phyloP scores from a whole-genome alignment of 2,888 invertebrate genomes.

The Catocala fraxini region DNA sequence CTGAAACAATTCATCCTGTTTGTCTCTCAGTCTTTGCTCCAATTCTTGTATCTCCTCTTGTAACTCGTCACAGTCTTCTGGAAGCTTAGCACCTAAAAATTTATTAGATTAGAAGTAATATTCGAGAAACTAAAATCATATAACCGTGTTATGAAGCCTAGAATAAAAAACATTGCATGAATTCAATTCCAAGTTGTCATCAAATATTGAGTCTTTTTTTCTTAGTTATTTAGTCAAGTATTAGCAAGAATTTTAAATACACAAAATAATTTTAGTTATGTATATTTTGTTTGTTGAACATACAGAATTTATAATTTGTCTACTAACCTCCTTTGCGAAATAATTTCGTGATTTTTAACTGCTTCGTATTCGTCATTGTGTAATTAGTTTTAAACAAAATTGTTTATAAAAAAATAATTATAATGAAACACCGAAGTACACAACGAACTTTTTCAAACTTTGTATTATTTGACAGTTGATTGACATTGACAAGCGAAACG shows the following conservation, averaged over 20 bases:
- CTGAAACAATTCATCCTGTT: conserved; percentile 71
- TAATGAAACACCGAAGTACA: too few species aligned
- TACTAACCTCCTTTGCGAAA: conserved; percentile 66
- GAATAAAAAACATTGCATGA: not conserved
- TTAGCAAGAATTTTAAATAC: too few species aligned
- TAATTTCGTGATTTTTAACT: conserved; percentile 72
- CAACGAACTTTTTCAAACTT: too few species aligned
- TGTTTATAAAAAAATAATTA: too few species aligned
- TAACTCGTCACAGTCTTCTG: conserved; percentile 67
- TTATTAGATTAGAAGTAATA: conserved; percentile 1
- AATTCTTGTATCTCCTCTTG: conserved; percentile 67
- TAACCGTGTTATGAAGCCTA: not conserved
- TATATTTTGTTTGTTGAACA: not conserved
- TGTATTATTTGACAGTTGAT: too few species aligned
- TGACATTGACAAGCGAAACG: too few species aligned
- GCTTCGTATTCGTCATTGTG: conserved; percentile 64
- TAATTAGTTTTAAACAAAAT: not conserved
- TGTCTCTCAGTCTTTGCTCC: conserved; percentile 64
- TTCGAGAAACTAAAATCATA: not conserved
- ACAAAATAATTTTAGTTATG: too few species aligned
- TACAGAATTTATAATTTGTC: not conserved
- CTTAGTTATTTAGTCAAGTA: not conserved
- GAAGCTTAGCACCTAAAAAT: conserved; percentile 48
- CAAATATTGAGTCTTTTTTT: too few species aligned
- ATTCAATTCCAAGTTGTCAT: not conserved